A percentile compares a stretch with the other conserved stretches of the same genome.
These are phyloP conservation scores for Diaprepes abbreviatus DNA, from an alignment of 2,888 invertebrate genomes.

Conservation along the genomic window DNA sequence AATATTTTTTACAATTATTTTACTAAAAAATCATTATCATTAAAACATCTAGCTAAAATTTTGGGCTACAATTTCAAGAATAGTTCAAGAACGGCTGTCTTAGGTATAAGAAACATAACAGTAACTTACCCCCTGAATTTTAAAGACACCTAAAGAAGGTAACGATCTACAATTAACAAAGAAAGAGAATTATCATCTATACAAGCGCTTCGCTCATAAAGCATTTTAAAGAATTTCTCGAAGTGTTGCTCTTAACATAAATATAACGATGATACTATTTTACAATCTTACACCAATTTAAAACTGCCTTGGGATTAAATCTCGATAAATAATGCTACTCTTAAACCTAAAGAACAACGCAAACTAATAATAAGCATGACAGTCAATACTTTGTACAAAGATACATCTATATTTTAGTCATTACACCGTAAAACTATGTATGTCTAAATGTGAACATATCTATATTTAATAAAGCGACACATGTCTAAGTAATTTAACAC, in stretches of 20 bases:
- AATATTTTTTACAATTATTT: too few species aligned
- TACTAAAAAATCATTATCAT: too few species aligned
- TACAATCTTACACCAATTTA: background rate
- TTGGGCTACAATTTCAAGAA: too few species aligned
- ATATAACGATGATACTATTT: background rate
- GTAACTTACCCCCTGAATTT: too few species aligned
- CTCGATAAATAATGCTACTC: background rate
- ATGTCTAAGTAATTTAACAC: conserved; percentile 41
- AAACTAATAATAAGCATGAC: conserved; percentile 7
- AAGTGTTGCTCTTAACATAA: background rate
- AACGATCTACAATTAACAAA: too few species aligned
- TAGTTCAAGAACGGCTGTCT: too few species aligned
- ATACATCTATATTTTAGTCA: background rate
- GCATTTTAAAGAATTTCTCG: background rate
- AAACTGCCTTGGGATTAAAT: background rate
- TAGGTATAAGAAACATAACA: too few species aligned
- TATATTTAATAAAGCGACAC: conserved; percentile 6
- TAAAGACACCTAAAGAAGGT: too few species aligned
- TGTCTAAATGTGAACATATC: background rate
- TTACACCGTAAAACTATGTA: background rate
- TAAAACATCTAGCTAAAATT: too few species aligned
- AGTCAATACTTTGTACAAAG: background rate
- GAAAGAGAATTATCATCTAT: too few species aligned
- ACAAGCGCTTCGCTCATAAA: background rate
- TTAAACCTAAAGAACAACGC: background rate